Evolutionary conservation across 2,113 vertebrate genomes (phyloP).

Genomic region (Cacatua alba): DNA sequence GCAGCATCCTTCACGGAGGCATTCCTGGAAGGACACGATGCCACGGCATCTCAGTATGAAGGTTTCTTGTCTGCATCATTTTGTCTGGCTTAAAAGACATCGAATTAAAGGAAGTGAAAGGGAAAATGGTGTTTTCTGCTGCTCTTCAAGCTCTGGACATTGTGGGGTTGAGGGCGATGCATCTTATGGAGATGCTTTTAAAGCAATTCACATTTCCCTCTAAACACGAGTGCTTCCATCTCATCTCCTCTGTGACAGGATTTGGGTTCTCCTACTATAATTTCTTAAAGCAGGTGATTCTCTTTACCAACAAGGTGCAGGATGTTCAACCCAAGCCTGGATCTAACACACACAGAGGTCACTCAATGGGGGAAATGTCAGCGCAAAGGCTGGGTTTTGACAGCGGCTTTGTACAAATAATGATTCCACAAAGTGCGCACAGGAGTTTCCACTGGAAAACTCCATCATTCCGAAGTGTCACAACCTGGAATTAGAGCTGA

Average conservation of each 20-base stretch:
- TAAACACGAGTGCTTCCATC: not conserved
- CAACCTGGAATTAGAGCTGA: not conserved
- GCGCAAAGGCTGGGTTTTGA: not conserved
- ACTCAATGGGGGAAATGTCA: not conserved
- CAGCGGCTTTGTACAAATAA: not conserved
- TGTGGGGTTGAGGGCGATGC: not conserved
- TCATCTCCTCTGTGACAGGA: not conserved
- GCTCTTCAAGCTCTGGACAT: not conserved
- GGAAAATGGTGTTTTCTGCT: not conserved
- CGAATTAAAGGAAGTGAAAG: not conserved
- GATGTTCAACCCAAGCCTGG: not conserved
- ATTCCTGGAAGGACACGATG: not conserved
- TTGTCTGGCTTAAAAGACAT: not conserved
- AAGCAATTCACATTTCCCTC: not conserved
- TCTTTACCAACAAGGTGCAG: not conserved
- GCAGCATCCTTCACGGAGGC: not conserved
- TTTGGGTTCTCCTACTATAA: not conserved
- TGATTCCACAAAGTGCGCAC: accelerated
- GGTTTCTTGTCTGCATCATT: no score
- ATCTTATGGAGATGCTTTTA: not conserved
- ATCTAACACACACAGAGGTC: not conserved
- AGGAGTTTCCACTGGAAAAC: not conserved
- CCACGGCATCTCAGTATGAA: accelerated
- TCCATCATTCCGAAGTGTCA: not conserved
- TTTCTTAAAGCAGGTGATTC: not conserved